Evolutionary conservation across 2,113 vertebrate species (phyloP).

Genomic region (Pluvianellus socialis): DNA sequence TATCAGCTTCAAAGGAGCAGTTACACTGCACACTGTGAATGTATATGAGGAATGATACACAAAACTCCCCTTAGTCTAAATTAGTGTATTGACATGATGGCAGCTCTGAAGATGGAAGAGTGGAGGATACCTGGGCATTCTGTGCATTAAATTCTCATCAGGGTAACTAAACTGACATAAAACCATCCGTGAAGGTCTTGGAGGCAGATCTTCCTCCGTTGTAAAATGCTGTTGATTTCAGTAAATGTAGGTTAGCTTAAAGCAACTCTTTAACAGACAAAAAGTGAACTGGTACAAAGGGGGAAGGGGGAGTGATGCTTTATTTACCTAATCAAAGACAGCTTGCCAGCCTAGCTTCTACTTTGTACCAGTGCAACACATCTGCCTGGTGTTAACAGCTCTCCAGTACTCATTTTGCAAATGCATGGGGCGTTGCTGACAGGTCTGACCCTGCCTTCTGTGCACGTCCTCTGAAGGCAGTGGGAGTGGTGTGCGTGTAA

Average conservation of each 20-base stretch:
- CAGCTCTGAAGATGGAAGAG: slow-evolving; percentile 21
- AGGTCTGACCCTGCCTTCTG: background rate
- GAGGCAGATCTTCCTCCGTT: background rate
- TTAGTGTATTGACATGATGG: background rate
- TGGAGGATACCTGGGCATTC: background rate
- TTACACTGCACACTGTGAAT: slow-evolving; percentile 59
- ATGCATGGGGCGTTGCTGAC: background rate
- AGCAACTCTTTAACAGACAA: background rate
- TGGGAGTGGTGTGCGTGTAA: background rate
- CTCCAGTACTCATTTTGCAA: background rate
- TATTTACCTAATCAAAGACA: background rate
- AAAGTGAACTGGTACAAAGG: background rate
- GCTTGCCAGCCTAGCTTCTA: background rate
- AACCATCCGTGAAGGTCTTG: background rate
- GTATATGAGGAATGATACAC: slow-evolving; percentile 51
- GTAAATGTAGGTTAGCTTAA: background rate
- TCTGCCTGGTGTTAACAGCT: background rate
- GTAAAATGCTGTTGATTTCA: background rate
- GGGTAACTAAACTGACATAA: background rate
- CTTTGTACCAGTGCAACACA: background rate
- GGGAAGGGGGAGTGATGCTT: fast-evolving
- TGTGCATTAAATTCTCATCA: background rate
- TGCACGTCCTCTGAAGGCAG: background rate
- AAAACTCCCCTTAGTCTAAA: slow-evolving; percentile 4
- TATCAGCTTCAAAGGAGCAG: slow-evolving; percentile 68